Evolutionary conservation across 2,113 vertebrate genomes (phyloP).

Genomic region (Thomomys bottae): DNA sequence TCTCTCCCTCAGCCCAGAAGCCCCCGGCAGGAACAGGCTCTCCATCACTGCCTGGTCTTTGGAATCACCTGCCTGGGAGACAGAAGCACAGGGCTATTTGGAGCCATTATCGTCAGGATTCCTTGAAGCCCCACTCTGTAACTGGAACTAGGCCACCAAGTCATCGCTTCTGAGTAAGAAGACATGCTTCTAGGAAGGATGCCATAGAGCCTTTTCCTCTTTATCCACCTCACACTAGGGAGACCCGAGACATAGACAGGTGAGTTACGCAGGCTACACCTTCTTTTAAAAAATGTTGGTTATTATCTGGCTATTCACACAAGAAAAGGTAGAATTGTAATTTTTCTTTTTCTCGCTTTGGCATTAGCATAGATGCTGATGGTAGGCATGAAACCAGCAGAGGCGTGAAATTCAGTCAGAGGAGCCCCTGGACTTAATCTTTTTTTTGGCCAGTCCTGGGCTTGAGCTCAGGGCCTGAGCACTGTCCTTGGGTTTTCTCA

Average conservation of each 20-base stretch:
- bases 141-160: constrained; percentile 68
- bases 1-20: background rate
- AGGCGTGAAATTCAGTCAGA: background rate
- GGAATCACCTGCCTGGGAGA: background rate
- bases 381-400: constrained; percentile 49
- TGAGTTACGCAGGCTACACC: background rate
- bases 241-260: background rate
- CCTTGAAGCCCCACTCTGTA: background rate
- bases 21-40: background rate
- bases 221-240: too few species aligned
- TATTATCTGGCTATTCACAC: background rate
- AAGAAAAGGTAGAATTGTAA: too few species aligned
- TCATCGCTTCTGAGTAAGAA: constrained; percentile 31
- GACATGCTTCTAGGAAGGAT: background rate
- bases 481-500: too few species aligned
- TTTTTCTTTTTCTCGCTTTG: background rate
- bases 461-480: too few species aligned
- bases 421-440: background rate
- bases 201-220: too few species aligned
- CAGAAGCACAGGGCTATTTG: constrained; percentile 22
- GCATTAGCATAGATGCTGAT: background rate
- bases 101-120: constrained; percentile 42
- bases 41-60: background rate
- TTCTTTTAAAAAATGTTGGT: background rate
- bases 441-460: too few species aligned